Percentiles rank a stretch among this genome's conserved stretches.
phyloP scores from a whole-genome alignment of 2,888 invertebrate genomes.

The Teleogryllus oceanicus region DNA sequence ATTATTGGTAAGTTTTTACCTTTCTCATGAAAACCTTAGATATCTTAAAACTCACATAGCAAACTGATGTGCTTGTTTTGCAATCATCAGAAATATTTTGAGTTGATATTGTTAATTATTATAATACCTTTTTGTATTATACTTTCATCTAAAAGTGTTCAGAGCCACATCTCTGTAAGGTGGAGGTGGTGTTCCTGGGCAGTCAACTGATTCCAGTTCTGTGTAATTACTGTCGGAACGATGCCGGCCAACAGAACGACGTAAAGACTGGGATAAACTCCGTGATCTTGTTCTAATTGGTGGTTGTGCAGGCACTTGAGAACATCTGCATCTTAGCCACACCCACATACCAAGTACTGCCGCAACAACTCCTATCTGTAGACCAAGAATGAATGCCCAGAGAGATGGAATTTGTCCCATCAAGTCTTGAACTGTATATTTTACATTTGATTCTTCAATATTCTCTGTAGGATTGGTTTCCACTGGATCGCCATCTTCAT shows the following conservation, averaged over 20 bases:
- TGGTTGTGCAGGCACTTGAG: neutral
- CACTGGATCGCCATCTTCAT: conserved; percentile 36
- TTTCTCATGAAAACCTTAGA: no score
- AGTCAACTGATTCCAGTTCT: conserved; percentile 26
- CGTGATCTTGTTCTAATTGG: neutral
- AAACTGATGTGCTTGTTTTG: no score
- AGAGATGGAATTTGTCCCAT: conserved; percentile 31
- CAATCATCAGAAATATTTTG: no score
- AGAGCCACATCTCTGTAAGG: conserved; percentile 28
- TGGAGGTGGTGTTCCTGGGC: conserved; percentile 34
- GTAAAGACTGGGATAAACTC: neutral
- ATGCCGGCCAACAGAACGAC: neutral
- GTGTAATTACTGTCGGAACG: conserved; percentile 19
- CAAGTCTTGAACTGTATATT: conserved; percentile 4
- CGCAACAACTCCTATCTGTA: conserved; percentile 30
- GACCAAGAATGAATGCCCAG: conserved; percentile 32
- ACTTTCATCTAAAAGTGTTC: neutral
- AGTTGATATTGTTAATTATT: no score
- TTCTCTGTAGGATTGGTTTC: conserved; percentile 35
- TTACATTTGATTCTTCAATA: conserved; percentile 11
- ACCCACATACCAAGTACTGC: conserved; percentile 25
- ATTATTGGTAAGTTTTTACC: no score
- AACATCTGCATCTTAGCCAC: conserved; percentile 19
- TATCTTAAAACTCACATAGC: no score
- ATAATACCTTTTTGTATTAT: no score